A percentile compares a stretch with the other conserved stretches of the same genome.
These are phyloP conservation scores for Apostichopus californicus DNA, from an alignment of 35 echinoderm and acorn worm genomes.

Conservation along the genomic window DNA sequence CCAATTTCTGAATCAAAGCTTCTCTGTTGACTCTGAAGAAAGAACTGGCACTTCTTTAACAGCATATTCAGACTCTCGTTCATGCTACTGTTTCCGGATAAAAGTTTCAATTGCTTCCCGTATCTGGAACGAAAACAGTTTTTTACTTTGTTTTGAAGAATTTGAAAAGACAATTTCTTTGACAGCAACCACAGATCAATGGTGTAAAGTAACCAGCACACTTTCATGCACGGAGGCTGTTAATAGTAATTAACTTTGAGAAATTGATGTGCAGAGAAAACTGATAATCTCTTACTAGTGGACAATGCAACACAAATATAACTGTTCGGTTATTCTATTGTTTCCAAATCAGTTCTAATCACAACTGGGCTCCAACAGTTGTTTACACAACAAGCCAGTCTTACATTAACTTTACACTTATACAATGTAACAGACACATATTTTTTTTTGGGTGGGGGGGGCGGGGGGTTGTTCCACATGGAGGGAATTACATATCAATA, in stretches of 20 bases:
- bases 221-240: neutral
- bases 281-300: too few relatives aligned
- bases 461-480: too few relatives aligned
- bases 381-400: too few relatives aligned
- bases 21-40: conserved; percentile 74
- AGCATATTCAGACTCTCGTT: conserved; percentile 76
- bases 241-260: neutral
- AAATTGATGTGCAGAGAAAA: too few relatives aligned
- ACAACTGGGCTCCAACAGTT: too few relatives aligned
- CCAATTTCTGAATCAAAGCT: conserved; percentile 73
- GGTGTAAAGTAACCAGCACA: neutral
- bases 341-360: too few relatives aligned
- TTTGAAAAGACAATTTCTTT: neutral
- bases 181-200: neutral
- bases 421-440: too few relatives aligned
- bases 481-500: too few relatives aligned
- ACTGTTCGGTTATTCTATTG: too few relatives aligned
- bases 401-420: too few relatives aligned
- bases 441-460: too few relatives aligned
- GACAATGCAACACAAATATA: too few relatives aligned
- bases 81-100: conserved; percentile 59
- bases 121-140: conserved; percentile 65
- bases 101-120: conserved; percentile 82
- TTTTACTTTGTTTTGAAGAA: neutral
- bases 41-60: conserved; percentile 78